phyloP scores from a whole-genome alignment of 2,888 invertebrate species.

The Carterocephalus palaemon region DNA sequence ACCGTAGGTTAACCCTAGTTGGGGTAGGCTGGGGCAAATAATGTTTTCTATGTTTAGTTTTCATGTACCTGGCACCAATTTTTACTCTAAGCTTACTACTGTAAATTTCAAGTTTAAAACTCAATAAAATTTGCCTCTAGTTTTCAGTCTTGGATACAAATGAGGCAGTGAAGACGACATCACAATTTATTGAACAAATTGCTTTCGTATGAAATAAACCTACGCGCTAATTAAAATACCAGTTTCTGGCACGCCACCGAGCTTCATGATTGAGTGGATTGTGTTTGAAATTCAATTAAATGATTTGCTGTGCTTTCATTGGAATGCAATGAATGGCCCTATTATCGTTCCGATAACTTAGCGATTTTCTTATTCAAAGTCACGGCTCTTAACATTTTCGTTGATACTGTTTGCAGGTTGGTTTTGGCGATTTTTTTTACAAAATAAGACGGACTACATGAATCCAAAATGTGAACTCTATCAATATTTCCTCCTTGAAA shows the following conservation, averaged over 20 bases:
- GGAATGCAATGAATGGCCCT: constrained; percentile 6
- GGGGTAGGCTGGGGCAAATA: too few relatives aligned
- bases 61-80: too few relatives aligned
- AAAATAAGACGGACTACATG: not conserved
- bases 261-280: constrained; percentile 5
- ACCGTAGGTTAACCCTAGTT: too few relatives aligned
- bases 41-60: too few relatives aligned
- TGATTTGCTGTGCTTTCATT: constrained; percentile 2
- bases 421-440: not conserved
- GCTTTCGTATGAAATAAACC: not conserved
- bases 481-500: too few relatives aligned
- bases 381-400: not conserved
- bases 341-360: constrained; percentile 11
- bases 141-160: too few relatives aligned
- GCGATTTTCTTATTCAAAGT: constrained; percentile 1
- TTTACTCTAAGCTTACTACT: too few relatives aligned
- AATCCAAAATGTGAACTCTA: too few relatives aligned
- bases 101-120: too few relatives aligned
- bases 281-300: constrained; percentile 20
- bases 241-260: not conserved
- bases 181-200: not conserved
- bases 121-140: too few relatives aligned
- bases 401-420: not conserved
- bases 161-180: constrained; percentile 1
- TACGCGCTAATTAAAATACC: not conserved